phyloP scores from a whole-genome alignment of 2,113 vertebrate genomes.

The Pionites leucogaster region DNA sequence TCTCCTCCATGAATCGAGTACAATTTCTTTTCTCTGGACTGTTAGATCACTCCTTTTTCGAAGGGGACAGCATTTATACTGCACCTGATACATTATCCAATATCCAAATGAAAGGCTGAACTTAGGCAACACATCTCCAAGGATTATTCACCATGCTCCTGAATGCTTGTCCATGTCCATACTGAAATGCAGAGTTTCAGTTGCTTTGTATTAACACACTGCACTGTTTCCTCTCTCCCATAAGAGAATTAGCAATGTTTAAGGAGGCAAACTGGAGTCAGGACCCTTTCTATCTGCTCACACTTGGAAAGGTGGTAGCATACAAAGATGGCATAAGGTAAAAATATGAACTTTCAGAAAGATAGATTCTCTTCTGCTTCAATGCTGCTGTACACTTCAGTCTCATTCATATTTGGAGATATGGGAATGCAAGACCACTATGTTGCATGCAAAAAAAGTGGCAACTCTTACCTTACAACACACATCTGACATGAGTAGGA shows the following conservation, averaged over 20 bases:
- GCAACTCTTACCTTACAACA: not conserved
- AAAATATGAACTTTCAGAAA: not conserved
- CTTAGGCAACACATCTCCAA: not conserved
- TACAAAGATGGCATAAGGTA: not conserved
- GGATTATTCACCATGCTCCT: not conserved
- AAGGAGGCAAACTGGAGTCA: not conserved
- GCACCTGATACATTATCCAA: not conserved
- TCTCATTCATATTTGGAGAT: not conserved
- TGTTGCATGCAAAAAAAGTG: not conserved
- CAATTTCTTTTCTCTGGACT: not conserved
- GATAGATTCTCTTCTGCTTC: not conserved
- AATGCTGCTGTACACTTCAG: not conserved
- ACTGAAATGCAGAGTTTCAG: not conserved
- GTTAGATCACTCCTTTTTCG: not conserved
- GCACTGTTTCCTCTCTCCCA: not conserved
- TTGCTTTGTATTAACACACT: not conserved
- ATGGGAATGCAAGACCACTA: not conserved
- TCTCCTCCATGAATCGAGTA: not conserved
- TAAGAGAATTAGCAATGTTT: not conserved
- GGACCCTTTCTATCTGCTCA: not conserved
- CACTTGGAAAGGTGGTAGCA: not conserved
- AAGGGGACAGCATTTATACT: not conserved
- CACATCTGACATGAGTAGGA: not conserved
- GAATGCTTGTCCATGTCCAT: not conserved
- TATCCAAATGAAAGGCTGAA: slow-evolving; percentile 26